Evolutionary conservation across 2,888 invertebrate genomes (phyloP).

Genomic region (Drosophila algonquin): DNA sequence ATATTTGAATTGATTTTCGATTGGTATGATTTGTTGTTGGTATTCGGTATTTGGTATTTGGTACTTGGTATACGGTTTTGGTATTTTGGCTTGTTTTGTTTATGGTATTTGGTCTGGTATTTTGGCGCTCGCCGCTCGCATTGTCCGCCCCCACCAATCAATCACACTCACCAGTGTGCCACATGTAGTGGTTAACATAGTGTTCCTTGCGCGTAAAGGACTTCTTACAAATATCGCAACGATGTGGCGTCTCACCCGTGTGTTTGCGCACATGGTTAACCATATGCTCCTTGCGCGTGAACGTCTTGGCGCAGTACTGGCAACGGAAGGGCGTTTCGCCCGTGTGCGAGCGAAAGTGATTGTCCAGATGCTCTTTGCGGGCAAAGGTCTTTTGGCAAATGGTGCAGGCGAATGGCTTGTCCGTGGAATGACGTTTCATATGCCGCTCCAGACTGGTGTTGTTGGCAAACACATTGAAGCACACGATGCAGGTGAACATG

Average conservation of each 20-base stretch:
- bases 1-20: conserved; percentile 22
- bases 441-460: conserved; percentile 89
- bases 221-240: conserved; percentile 93
- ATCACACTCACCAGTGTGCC: conserved; percentile 86
- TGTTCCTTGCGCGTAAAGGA: conserved; percentile 94
- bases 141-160: conserved; percentile 76
- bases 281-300: conserved; percentile 93
- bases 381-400: conserved; percentile 94
- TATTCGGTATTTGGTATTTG: not conserved
- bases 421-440: conserved; percentile 92
- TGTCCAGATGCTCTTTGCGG: conserved; percentile 93
- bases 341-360: conserved; percentile 92
- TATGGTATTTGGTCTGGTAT: conserved; percentile 22
- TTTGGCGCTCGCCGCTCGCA: conserved; percentile 80
- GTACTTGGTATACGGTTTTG: conserved; percentile 3
- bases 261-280: conserved; percentile 93
- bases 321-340: conserved; percentile 94
- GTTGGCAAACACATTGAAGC: conserved; percentile 90
- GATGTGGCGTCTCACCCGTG: conserved; percentile 93
- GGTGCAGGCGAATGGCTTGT: conserved; percentile 93
- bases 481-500: conserved; percentile 89
- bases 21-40: conserved; percentile 16
- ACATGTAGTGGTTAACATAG: conserved; percentile 92
- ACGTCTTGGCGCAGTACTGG: conserved; percentile 92
- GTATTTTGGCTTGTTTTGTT: conserved; percentile 34